Base-by-base conservation (phyloP, 2,888 invertebrate species). In the Eledone cirrhosa region DNA sequence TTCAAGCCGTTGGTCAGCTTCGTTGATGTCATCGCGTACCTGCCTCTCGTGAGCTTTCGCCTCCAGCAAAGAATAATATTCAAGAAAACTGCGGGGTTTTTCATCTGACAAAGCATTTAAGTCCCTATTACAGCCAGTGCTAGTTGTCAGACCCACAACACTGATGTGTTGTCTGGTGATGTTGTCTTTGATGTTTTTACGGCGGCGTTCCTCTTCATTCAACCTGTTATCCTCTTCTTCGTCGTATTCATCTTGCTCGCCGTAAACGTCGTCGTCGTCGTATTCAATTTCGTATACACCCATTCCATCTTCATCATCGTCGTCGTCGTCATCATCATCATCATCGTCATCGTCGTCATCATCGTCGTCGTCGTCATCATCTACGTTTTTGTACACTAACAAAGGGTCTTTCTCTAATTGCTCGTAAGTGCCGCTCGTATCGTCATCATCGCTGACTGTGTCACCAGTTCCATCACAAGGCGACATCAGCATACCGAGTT, bases 21-120 rank as follows among this genome's bases (percentile, higher is more conserved):
- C 72, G 22, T 72, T 72, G 72, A 72, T 72, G 22, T 72, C 72
- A 33, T 72, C 72, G 3, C 33, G 72, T 72, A 41, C 33, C 72
- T 72, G 72, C n/a, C 72, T 31, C 72, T 86, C 87, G 41, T 84
- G 79, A 0, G 88, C 88, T 80, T 87, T 86, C 72, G 85, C 84
- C 82, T 90, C 90, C 79, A 89, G 82, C 83, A 89, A 86, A 53
- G 89, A 86, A 78, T 89, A 89, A 83, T 89, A 90, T 65, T 88
- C 89, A 79, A 90, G 85, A 80, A 90, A 89, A 27, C 88, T 88
- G 48, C 83, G 82, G 19, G 79, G 83, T 48, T 76, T 76, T 4
- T 76, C 48, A 5, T 76, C 76, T 48, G 76, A 47, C 3, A 76
- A 27, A 47, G 48, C 13, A 29, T 76, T 76, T 24, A 76, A 19